These are phyloP conservation scores for Podabrus alpinus DNA, from an alignment of 2,888 invertebrate genomes.

Conservation along the genomic window DNA sequence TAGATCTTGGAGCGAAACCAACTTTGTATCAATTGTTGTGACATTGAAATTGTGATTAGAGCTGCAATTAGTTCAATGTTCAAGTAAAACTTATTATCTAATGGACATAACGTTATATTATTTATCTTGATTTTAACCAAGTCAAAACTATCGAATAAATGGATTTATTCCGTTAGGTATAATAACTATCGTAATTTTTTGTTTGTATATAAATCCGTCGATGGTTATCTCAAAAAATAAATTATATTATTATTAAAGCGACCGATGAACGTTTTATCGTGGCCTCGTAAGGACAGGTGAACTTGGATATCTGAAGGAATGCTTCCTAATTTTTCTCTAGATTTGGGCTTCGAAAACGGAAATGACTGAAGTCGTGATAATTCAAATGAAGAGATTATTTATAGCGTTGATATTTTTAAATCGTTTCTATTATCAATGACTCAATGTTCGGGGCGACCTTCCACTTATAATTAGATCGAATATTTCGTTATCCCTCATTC, in stretches of 20 bases:
- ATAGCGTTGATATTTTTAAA: background rate
- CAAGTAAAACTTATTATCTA: background rate
- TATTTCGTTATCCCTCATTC: background rate
- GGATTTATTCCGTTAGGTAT: background rate
- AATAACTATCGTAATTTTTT: background rate
- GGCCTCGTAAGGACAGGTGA: background rate
- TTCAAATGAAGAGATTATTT: background rate
- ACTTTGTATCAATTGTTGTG: background rate
- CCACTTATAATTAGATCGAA: background rate
- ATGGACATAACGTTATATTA: background rate
- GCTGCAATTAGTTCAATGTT: background rate
- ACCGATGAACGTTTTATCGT: background rate
- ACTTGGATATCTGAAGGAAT: background rate
- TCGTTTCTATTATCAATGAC: background rate
- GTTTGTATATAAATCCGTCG: background rate
- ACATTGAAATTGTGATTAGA: background rate
- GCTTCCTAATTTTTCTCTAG: background rate
- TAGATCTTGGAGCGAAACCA: background rate
- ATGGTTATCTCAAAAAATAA: background rate
- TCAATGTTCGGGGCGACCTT: background rate
- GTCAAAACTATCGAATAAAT: background rate
- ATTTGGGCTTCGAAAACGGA: background rate
- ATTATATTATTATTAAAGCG: too few relatives aligned
- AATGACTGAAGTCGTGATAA: background rate
- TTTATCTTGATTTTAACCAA: background rate